A percentile compares a stretch with the other conserved stretches of the same genome.
phyloP scores from a whole-genome alignment of 1,140 invertebrate species.

The Diachasma alloeum region DNA sequence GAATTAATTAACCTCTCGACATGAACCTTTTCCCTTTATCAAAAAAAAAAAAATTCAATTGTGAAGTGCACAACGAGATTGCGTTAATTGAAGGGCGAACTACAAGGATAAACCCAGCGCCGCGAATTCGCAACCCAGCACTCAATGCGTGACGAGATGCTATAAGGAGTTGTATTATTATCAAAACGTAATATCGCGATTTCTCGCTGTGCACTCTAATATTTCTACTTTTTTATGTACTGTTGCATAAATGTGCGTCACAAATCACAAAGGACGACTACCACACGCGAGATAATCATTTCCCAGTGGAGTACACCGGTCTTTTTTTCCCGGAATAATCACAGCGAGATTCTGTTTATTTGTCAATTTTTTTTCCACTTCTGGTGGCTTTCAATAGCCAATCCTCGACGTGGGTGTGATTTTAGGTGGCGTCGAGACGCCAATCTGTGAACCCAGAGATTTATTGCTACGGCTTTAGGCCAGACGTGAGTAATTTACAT shows the following conservation, averaged over 20 bases:
- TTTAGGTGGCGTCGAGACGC: neutral
- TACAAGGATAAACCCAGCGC: neutral
- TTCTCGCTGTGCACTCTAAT: neutral
- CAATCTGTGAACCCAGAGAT: neutral
- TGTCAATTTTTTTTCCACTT: neutral
- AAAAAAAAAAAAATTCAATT: neutral
- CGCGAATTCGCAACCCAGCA: neutral
- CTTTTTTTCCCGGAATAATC: neutral
- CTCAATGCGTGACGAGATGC: conserved; percentile 41
- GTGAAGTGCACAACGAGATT: neutral
- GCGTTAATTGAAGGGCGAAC: neutral
- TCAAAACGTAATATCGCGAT: conserved; percentile 35
- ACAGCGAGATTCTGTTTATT: neutral
- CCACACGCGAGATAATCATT: neutral
- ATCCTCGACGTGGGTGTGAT: neutral
- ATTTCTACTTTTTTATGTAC: neutral
- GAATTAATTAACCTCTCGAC: too few relatives aligned
- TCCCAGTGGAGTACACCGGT: neutral
- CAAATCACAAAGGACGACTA: neutral
- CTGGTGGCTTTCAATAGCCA: neutral
- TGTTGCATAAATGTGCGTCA: neutral
- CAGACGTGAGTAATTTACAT: neutral
- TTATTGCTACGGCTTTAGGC: neutral
- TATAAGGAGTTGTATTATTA: conserved; percentile 38
- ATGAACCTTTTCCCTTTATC: too few relatives aligned